These are phyloP conservation scores for mouse (Mus musculus) DNA, from an alignment of 2,113 vertebrate species.

Conservation along the genomic window DNA sequence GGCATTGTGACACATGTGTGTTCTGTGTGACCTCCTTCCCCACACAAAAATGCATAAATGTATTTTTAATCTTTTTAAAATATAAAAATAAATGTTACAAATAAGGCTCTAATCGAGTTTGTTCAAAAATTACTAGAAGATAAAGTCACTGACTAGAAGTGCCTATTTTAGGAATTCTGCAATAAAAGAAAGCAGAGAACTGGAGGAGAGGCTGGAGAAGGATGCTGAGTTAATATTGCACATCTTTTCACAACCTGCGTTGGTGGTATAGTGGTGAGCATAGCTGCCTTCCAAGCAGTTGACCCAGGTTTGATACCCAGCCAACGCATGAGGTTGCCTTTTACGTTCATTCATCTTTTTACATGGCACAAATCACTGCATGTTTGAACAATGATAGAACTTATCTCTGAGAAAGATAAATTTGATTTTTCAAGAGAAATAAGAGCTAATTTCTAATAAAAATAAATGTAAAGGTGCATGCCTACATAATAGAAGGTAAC, in stretches of 20 bases:
- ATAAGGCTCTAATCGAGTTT: not conserved
- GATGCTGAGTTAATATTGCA: not conserved
- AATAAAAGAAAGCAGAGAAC: conserved; percentile 39
- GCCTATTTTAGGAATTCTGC: conserved; percentile 26
- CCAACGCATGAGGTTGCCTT: rapidly evolving
- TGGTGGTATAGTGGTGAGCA: conserved; percentile 89
- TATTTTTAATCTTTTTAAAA: not conserved
- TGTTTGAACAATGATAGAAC: not conserved
- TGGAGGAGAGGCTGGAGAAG: not conserved
- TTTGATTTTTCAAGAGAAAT: conserved; percentile 26
- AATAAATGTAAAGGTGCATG: not conserved
- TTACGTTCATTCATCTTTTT: rapidly evolving
- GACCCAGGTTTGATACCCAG: conserved; percentile 85
- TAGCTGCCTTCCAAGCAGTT: conserved; percentile 88
- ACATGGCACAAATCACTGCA: not conserved
- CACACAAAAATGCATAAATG: not conserved
- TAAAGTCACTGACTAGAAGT: not conserved
- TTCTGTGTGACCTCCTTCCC: not conserved
- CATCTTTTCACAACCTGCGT: not conserved
- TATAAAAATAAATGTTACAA: not conserved
- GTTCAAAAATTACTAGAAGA: not conserved
- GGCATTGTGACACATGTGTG: no score
- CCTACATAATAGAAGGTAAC: not conserved
- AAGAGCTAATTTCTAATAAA: not conserved
- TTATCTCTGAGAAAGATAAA: not conserved